phyloP scores from a whole-genome alignment of 2,888 invertebrate genomes.

The Hyposoter didymator region DNA sequence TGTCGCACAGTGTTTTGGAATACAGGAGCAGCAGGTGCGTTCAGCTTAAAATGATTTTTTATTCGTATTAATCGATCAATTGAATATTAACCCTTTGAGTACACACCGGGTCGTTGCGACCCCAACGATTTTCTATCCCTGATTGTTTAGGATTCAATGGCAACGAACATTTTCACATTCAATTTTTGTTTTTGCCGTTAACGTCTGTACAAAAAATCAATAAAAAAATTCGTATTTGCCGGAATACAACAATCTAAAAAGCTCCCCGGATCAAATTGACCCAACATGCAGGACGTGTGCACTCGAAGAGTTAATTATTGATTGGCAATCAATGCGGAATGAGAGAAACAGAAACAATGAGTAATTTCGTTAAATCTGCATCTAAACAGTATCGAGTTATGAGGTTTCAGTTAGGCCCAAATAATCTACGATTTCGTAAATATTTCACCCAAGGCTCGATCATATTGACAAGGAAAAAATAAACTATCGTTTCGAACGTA shows the following conservation, averaged over 20 bases:
- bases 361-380: not conserved
- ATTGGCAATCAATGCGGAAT: not conserved
- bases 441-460: not conserved
- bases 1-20: conserved; percentile 81
- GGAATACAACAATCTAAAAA: too few species aligned
- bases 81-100: too few species aligned
- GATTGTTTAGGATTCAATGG: too few species aligned
- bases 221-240: too few species aligned
- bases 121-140: too few species aligned
- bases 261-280: too few species aligned
- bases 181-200: too few species aligned
- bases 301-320: not conserved
- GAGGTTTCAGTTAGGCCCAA: not conserved
- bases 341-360: not conserved
- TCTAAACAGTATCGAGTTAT: not conserved
- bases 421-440: not conserved
- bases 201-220: too few species aligned
- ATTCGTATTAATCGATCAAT: not conserved
- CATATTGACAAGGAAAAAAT: conserved; percentile 12
- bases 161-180: too few species aligned
- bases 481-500: conserved; percentile 15
- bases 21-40: conserved; percentile 81
- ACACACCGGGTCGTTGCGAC: too few species aligned
- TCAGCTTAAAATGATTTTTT: not conserved
- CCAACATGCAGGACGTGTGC: too few species aligned